Evolutionary conservation across 2,888 invertebrate genomes (phyloP).

Genomic region (Melipona beecheii): DNA sequence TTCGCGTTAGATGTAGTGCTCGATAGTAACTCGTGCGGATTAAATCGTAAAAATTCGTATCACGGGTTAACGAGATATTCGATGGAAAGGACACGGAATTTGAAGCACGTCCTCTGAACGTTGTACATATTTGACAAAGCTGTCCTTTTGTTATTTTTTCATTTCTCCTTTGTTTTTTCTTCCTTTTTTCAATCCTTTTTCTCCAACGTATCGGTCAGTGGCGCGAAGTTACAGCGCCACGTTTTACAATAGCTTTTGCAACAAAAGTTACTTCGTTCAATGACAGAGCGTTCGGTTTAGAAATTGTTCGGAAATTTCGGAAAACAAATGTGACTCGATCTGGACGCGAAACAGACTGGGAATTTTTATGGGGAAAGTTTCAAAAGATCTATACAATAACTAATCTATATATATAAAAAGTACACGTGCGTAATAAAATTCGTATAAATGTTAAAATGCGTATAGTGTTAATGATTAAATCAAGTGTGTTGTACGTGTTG

Average conservation of each 20-base stretch:
- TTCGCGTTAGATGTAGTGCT: not conserved
- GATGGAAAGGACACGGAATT: not conserved
- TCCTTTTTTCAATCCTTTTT: too few species aligned
- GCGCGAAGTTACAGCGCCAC: not conserved
- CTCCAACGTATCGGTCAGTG: not conserved
- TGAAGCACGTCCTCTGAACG: not conserved
- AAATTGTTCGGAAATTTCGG: not conserved
- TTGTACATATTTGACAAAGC: not conserved
- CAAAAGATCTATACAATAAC: too few species aligned
- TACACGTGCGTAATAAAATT: too few species aligned
- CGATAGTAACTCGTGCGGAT: not conserved
- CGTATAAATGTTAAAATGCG: too few species aligned
- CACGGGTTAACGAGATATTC: not conserved
- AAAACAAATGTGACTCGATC: too few species aligned
- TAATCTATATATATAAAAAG: too few species aligned
- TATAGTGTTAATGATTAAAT: too few species aligned
- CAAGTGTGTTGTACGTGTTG: too few species aligned
- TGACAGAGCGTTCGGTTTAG: too few species aligned
- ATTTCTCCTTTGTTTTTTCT: too few species aligned
- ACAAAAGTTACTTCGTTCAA: not conserved
- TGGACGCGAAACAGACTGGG: too few species aligned
- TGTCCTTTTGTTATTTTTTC: not conserved
- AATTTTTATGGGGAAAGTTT: too few species aligned
- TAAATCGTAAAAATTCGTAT: not conserved
- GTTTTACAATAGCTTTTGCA: accelerated